Evolutionary conservation across 2,888 invertebrate genomes (phyloP).

Genomic region (Drosophila infuscata): DNA sequence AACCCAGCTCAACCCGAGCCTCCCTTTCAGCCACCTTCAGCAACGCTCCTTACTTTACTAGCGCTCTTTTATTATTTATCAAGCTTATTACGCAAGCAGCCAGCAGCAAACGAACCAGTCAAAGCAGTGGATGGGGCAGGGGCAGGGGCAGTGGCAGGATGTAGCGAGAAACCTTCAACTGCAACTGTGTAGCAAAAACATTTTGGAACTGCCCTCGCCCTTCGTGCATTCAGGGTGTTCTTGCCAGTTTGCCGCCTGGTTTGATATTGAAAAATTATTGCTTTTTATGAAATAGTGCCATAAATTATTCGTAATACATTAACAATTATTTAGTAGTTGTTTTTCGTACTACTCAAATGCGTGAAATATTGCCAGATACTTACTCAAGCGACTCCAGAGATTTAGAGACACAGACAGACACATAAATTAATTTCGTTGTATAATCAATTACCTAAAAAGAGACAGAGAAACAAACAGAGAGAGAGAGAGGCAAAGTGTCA

Average conservation of each 20-base stretch:
- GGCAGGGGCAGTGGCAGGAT: neutral
- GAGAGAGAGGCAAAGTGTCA: constrained; percentile 3
- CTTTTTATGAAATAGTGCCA: constrained; percentile 82
- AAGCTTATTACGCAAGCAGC: constrained; percentile 78
- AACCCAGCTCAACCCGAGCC: constrained; percentile 5
- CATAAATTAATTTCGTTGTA: constrained; percentile 71
- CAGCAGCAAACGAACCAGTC: constrained; percentile 3
- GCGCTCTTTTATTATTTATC: constrained; percentile 77
- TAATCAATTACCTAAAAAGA: constrained; percentile 76
- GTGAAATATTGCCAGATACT: constrained; percentile 73
- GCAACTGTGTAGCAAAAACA: constrained; percentile 68
- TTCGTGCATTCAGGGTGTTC: neutral
- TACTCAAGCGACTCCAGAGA: constrained; percentile 66
- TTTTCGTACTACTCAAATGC: constrained; percentile 70
- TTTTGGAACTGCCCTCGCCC: constrained; percentile 31
- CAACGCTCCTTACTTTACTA: constrained; percentile 36
- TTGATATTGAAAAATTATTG: constrained; percentile 82
- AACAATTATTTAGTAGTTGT: constrained; percentile 81
- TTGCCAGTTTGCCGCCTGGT: constrained; percentile 71
- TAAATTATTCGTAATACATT: constrained; percentile 82
- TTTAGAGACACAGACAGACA: constrained; percentile 41
- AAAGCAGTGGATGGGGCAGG: neutral
- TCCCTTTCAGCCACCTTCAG: constrained; percentile 3
- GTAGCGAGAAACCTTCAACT: constrained; percentile 51
- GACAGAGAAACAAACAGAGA: constrained; percentile 5